A percentile compares a stretch with the other conserved stretches of the same genome.
These are phyloP conservation scores for Zaprionus lachaisei DNA, from an alignment of 1,140 invertebrate species.

Conservation along the genomic window DNA sequence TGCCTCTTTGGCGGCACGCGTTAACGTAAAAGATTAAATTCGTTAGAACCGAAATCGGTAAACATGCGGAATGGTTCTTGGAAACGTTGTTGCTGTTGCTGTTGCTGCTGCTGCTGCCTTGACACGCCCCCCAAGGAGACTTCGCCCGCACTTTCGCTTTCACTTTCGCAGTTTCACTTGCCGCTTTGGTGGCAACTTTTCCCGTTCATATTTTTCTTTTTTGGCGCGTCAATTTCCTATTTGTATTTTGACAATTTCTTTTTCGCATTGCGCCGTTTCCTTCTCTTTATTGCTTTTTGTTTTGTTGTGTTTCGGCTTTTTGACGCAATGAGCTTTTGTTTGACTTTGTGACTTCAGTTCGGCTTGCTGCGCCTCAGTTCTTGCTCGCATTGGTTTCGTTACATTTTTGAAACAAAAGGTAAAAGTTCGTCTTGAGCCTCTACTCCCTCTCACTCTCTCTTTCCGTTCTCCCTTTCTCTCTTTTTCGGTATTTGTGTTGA, in stretches of 20 bases:
- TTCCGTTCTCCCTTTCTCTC: not conserved
- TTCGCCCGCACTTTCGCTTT: conserved; percentile 3
- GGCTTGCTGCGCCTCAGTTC: not conserved
- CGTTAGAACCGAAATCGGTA: conserved; percentile 52
- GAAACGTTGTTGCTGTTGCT: not conserved
- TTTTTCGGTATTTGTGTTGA: conserved; percentile 46
- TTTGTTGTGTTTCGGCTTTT: conserved; percentile 27
- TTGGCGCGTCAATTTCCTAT: conserved; percentile 71
- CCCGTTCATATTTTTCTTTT: conserved; percentile 62
- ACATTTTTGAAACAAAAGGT: conserved; percentile 35
- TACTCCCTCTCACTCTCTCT: conserved; percentile 12
- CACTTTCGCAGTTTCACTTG: conserved; percentile 5
- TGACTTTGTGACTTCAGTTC: conserved; percentile 63
- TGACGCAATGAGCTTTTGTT: conserved; percentile 70
- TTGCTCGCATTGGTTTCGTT: conserved; percentile 30
- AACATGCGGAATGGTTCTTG: conserved; percentile 29
- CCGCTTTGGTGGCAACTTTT: conserved; percentile 21
- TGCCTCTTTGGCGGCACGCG: conserved; percentile 36
- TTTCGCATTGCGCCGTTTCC: conserved; percentile 71
- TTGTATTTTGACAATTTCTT: conserved; percentile 79
- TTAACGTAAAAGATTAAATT: conserved; percentile 74
- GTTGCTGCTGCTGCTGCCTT: conserved; percentile 1
- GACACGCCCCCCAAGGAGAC: conserved; percentile 12
- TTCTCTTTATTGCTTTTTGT: conserved; percentile 70
- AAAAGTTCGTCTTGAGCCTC: conserved; percentile 7